phyloP scores from a whole-genome alignment of 92 coral and sea anemone genomes.

The Muricea muricata region DNA sequence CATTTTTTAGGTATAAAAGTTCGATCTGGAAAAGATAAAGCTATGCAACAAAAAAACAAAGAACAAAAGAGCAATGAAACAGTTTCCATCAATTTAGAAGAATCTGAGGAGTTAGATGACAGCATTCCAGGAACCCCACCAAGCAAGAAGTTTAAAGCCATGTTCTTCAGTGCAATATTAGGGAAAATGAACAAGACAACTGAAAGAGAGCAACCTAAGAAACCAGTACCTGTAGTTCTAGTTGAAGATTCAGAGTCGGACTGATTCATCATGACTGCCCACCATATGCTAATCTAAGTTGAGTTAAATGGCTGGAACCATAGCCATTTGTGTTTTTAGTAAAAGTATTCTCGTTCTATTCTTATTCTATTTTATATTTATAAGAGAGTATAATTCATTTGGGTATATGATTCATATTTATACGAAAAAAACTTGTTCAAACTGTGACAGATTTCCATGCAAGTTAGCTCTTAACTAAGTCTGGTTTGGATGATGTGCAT shows the following conservation, averaged over 20 bases:
- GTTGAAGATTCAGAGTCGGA: slow-evolving; percentile 95
- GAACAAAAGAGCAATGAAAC: not conserved
- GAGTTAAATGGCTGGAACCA: too few relatives aligned
- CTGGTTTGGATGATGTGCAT: too few relatives aligned
- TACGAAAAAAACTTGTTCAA: too few relatives aligned
- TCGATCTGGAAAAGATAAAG: slow-evolving; percentile 36
- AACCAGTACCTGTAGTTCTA: slow-evolving; percentile 65
- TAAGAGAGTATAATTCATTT: too few relatives aligned
- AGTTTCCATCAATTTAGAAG: slow-evolving; percentile 1
- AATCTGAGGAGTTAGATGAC: slow-evolving; percentile 39
- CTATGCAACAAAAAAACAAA: not conserved
- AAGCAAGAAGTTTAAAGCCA: slow-evolving; percentile 94
- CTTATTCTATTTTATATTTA: too few relatives aligned
- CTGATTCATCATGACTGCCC: too few relatives aligned
- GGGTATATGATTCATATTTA: too few relatives aligned
- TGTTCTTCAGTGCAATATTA: slow-evolving; percentile 83
- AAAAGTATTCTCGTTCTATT: too few relatives aligned
- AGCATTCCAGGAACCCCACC: slow-evolving; percentile 97
- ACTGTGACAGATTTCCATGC: too few relatives aligned
- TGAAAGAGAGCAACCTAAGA: slow-evolving; percentile 42
- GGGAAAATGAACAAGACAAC: slow-evolving; percentile 22
- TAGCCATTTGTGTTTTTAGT: too few relatives aligned
- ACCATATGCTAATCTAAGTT: too few relatives aligned
- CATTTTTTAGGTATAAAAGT: slow-evolving; percentile 14
- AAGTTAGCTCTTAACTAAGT: too few relatives aligned